Conservation (phyloP, 2,113 vertebrate genomes). For the Cromileptes altivelis region DNA sequence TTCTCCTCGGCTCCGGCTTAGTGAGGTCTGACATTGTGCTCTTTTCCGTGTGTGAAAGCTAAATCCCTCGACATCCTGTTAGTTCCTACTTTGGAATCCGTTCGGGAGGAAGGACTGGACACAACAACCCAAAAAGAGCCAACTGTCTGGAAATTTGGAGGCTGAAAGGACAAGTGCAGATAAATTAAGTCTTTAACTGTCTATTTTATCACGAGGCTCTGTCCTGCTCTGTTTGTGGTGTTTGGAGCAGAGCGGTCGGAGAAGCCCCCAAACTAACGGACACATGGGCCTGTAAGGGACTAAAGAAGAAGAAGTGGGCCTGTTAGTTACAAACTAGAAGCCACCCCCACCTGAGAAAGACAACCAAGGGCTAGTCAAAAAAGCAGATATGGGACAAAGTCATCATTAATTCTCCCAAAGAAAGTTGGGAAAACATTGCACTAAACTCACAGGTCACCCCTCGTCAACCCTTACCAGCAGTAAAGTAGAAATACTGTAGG, state of each 20-base stretch:
- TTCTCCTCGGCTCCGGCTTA: conserved; percentile 54
- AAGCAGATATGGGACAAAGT: conserved; percentile 57
- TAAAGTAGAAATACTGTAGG: conserved; percentile 70
- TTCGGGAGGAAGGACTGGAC: conserved; percentile 49
- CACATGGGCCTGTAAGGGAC: conserved; percentile 32
- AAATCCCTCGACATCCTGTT: conserved; percentile 52
- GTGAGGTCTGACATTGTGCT: conserved; percentile 66
- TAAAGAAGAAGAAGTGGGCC: conserved; percentile 34
- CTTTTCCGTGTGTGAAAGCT: conserved; percentile 46
- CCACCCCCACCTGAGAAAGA: conserved; percentile 48
- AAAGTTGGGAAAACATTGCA: conserved; percentile 77
- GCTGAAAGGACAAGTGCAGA: conserved; percentile 51
- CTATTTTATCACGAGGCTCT: conserved; percentile 57
- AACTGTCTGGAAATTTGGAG: conserved; percentile 43
- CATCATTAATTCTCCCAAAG: conserved; percentile 51
- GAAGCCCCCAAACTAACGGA: conserved; percentile 43
- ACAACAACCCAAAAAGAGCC: conserved; percentile 24
- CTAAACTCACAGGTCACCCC: conserved; percentile 75
- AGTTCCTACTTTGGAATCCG: conserved; percentile 60
- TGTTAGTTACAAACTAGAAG: conserved; percentile 59
- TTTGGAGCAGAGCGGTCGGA: conserved; percentile 20
- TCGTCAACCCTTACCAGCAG: conserved; percentile 72
- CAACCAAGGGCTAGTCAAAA: conserved; percentile 78
- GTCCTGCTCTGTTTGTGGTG: conserved; percentile 39
- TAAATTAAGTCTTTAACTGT: conserved; percentile 58